Evolutionary conservation across 2,888 invertebrate genomes (phyloP).

Genomic region (Xiphydria camelus): DNA sequence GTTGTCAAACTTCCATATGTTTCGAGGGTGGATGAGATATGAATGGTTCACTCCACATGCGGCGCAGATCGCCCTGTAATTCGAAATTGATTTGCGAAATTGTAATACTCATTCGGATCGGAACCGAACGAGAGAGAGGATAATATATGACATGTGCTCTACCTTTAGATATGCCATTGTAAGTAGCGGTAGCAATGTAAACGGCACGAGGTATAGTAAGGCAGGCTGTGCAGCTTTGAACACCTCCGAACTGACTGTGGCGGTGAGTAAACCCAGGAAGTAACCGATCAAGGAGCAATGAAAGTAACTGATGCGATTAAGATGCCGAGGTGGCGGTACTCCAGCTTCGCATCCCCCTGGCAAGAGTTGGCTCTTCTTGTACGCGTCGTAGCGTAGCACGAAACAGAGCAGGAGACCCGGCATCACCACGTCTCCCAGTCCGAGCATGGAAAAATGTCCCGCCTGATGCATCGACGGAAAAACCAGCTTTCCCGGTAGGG

Average conservation of each 20-base stretch:
- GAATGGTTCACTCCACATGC: constrained; percentile 98
- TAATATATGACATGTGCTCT: too few relatives aligned
- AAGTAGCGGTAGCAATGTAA: constrained; percentile 92
- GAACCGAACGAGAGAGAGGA: too few relatives aligned
- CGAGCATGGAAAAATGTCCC: constrained; percentile 96
- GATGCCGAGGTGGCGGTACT: constrained; percentile 62
- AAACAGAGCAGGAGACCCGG: constrained; percentile 94
- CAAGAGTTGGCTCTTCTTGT: constrained; percentile 86
- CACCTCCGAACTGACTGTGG: constrained; percentile 95
- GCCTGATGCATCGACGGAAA: constrained; percentile 96
- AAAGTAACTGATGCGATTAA: constrained; percentile 83
- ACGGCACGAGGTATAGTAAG: constrained; percentile 94
- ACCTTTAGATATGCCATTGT: constrained; percentile 99
- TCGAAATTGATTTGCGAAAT: too few relatives aligned
- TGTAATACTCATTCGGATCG: too few relatives aligned
- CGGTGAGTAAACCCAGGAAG: constrained; percentile 94
- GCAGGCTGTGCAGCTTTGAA: constrained; percentile 99
- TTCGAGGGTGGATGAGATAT: constrained; percentile 81
- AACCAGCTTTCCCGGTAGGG: constrained; percentile 94
- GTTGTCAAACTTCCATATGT: constrained; percentile 77
- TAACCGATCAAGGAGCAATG: constrained; percentile 98
- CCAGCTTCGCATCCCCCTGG: constrained; percentile 64
- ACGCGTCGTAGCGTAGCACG: constrained; percentile 95
- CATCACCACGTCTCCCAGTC: constrained; percentile 89
- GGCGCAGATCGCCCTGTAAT: constrained; percentile 88